Conservation (phyloP, 1,140 invertebrate species). For the Brachionus koreanus region DNA sequence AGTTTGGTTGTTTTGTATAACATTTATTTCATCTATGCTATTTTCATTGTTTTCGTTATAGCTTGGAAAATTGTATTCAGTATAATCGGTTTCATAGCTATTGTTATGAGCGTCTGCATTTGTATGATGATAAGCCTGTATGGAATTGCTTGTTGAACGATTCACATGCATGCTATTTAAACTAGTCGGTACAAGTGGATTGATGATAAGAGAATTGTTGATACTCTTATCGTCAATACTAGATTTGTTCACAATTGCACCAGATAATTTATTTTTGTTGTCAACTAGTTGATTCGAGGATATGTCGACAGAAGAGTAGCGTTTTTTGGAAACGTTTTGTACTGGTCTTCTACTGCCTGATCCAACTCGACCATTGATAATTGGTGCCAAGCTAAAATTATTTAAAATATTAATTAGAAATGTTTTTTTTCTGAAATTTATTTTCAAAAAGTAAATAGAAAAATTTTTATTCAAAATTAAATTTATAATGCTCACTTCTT, state of each 20-base stretch:
- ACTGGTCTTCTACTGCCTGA: neutral
- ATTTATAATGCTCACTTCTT: constrained; percentile 15
- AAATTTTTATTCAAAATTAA: too few species aligned
- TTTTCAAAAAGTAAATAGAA: too few species aligned
- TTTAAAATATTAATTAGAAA: neutral
- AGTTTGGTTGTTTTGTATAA: neutral
- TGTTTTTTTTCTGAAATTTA: too few species aligned
- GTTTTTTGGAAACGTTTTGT: constrained; percentile 15
- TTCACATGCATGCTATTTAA: neutral
- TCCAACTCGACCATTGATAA: neutral
- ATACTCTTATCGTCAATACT: neutral
- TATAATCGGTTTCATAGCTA: constrained; percentile 18
- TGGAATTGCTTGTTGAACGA: neutral
- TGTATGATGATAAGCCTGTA: neutral
- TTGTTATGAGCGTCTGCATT: neutral
- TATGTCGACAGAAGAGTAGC: constrained; percentile 16
- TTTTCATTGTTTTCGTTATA: constrained; percentile 1
- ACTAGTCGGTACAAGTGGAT: neutral
- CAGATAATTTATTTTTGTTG: neutral
- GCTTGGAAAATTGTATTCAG: neutral
- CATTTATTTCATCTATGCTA: constrained; percentile 36
- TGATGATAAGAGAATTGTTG: neutral
- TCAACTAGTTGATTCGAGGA: neutral
- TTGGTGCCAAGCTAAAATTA: neutral
- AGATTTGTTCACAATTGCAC: neutral